A percentile compares a stretch with the other conserved stretches of the same genome.
phyloP scores from a whole-genome alignment of 2,113 vertebrate genomes.

The Poeciliopsis occidentalis region DNA sequence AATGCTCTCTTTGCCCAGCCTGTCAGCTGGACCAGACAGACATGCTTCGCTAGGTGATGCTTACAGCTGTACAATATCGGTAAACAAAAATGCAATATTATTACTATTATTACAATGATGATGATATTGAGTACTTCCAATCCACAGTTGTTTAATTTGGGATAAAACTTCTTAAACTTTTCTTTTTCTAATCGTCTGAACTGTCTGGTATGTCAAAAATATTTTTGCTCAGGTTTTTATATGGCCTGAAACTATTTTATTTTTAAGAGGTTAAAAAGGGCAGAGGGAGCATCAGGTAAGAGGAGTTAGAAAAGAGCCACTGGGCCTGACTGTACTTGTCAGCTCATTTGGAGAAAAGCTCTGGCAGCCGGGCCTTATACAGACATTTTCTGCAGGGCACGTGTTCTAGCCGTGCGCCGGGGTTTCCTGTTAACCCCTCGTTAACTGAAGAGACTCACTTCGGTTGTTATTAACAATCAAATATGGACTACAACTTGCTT shows the following conservation, averaged over 20 bases:
- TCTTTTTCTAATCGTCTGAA: no score
- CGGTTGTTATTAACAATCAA: background rate
- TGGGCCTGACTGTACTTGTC: constrained; percentile 78
- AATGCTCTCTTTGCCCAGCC: no score
- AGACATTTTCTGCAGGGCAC: constrained; percentile 75
- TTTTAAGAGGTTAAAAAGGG: background rate
- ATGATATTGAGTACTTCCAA: no score
- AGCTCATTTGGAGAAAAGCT: constrained; percentile 65
- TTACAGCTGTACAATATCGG: no score
- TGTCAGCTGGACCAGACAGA: no score
- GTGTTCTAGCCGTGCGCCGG: constrained; percentile 40
- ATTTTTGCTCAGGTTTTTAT: background rate
- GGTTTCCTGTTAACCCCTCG: constrained; percentile 80
- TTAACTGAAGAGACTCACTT: constrained; percentile 15
- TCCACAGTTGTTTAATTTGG: no score
- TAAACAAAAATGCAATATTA: no score
- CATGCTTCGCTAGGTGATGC: no score
- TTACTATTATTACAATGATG: no score
- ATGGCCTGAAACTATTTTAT: background rate
- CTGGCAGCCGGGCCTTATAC: constrained; percentile 75
- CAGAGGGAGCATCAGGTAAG: constrained; percentile 37
- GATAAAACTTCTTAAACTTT: no score
- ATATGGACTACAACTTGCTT: background rate
- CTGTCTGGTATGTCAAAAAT: no score
- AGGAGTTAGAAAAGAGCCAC: constrained; percentile 31